These are phyloP conservation scores for Epirrhoe tristata DNA, from an alignment of 2,888 invertebrate genomes.

Conservation along the genomic window DNA sequence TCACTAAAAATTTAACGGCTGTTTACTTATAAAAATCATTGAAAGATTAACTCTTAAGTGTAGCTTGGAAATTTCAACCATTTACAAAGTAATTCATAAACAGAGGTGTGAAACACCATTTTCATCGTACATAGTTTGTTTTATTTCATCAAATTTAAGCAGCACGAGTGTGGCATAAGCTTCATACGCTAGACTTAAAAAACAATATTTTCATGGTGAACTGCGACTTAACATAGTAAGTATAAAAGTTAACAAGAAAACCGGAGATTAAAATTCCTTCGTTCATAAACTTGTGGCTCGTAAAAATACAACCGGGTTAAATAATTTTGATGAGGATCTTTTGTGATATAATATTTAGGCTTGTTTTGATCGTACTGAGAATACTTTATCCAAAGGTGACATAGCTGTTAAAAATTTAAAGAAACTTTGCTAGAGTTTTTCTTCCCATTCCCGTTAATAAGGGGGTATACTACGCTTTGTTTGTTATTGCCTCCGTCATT, in stretches of 20 bases:
- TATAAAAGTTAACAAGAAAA: constrained; percentile 5
- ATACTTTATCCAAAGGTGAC: constrained; percentile 6
- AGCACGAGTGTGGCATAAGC: no score
- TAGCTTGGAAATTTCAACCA: no score
- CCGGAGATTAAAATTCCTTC: constrained; percentile 13
- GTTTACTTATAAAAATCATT: background rate
- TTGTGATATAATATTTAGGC: constrained; percentile 5
- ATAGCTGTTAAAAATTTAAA: constrained; percentile 5
- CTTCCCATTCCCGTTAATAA: background rate
- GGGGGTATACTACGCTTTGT: no score
- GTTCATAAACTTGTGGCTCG: constrained; percentile 10
- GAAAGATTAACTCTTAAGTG: no score
- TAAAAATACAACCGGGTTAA: constrained; percentile 10
- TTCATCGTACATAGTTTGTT: no score
- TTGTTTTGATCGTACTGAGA: background rate
- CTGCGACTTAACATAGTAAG: background rate
- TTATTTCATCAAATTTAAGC: no score
- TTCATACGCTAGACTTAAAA: no score
- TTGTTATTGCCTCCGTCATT: no score
- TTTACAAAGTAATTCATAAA: no score
- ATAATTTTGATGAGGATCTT: constrained; percentile 15
- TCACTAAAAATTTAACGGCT: background rate
- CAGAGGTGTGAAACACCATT: no score
- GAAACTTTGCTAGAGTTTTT: background rate
- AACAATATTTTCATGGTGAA: background rate